Evolutionary conservation across 2,113 vertebrate species (phyloP), one percentile per base, ranked within the genome.

Genomic region (Lethenteron camtschaticum): DNA sequence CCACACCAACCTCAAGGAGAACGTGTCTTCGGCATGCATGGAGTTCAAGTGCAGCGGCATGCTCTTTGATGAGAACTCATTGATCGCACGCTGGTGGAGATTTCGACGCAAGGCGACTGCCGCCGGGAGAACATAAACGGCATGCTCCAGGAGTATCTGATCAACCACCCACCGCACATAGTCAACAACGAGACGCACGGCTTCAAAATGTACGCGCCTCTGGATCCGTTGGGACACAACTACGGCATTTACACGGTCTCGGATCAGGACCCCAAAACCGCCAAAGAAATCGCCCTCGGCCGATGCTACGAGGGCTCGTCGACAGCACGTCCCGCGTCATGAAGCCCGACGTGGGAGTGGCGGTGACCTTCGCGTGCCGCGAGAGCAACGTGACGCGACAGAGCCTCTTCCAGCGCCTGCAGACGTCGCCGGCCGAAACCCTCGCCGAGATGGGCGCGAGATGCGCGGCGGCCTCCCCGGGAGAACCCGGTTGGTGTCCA

Each of bases 21-120:
- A 79, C 0, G 72, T 90, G 72, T 96, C 94, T 0, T 81, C 89
- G 0, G 90, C 89, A 56, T 99, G 94, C 68, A 72, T 99, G 71
- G 94, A 99, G 78, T 99, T 94, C 79, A 99, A 99, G 75, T 97
- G 94, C 79, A 95, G 94, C 0, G 92, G 94, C 6, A 95, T 97
- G 90, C 79, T 99, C 70, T 97, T 87, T 0, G 94, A 99, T 75
- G 91, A 99, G 75, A 85, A 90, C 83, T 90, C 0, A 87, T 97
- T 9, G 94, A 99, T 73, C 88, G 94, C 24, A 92, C 92, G 0
- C 77, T 99, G 1, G 86, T 97, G 55, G 95, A 88, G 70, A 81
- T 99, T 69, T 81, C 95, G 12, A 90, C 91, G 1, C 92, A 99
- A 75, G 89, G 86, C 57, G 90, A 84, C 78, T 99, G 94, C 74